phyloP scores from a whole-genome alignment of 2,113 vertebrate species.

The Cisticola juncidis region DNA sequence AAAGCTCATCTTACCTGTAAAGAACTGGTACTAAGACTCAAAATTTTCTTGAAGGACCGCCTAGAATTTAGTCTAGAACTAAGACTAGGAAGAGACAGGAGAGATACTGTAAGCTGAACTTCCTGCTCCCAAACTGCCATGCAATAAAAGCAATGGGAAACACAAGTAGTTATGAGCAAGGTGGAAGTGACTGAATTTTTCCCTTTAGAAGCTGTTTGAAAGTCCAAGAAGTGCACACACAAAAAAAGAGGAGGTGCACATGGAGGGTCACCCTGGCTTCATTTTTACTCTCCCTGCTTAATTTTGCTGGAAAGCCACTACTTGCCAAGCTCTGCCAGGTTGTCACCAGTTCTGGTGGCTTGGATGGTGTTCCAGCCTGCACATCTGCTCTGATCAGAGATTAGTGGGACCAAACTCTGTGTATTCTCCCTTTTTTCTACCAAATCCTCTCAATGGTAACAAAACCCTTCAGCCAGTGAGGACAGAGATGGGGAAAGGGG shows the following conservation, averaged over 20 bases:
- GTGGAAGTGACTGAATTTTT: not conserved
- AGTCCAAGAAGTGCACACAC: not conserved
- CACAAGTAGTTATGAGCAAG: not conserved
- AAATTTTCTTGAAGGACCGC: not conserved
- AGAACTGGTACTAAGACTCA: not conserved
- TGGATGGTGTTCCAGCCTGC: not conserved
- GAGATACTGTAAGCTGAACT: not conserved
- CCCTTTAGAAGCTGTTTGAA: not conserved
- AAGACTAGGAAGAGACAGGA: not conserved
- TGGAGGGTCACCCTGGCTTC: not conserved
- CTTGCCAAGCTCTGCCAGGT: not conserved
- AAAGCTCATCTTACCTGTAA: not conserved
- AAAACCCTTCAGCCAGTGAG: not conserved
- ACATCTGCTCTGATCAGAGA: not conserved
- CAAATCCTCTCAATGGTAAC: not conserved
- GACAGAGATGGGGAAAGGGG: not conserved
- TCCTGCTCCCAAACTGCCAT: not conserved
- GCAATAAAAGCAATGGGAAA: not conserved
- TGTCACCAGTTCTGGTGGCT: not conserved
- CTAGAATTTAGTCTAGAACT: not conserved
- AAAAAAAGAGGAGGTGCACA: accelerated
- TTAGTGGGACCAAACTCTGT: not conserved
- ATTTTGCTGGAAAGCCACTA: not conserved
- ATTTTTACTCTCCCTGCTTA: not conserved
- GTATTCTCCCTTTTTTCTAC: not conserved